A percentile compares a stretch with the other conserved stretches of the same genome.
These are phyloP conservation scores for Acrobasis repandana DNA, from an alignment of 2,888 invertebrate genomes.

Conservation along the genomic window DNA sequence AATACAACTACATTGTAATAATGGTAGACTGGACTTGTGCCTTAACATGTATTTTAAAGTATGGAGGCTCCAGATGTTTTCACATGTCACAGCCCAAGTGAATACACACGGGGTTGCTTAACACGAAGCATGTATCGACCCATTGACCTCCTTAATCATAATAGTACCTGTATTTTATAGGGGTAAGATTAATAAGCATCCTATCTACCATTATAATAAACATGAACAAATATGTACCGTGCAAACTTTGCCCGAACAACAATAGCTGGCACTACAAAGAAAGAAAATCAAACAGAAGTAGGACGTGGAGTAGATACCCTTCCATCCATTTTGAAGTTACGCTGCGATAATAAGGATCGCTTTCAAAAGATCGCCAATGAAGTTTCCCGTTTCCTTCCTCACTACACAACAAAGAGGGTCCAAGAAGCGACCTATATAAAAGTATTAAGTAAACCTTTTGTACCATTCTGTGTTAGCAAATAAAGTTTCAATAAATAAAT, in stretches of 20 bases:
- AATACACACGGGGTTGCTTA: no score
- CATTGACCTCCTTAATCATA: no score
- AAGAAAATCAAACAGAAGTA: neutral
- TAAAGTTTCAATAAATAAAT: no score
- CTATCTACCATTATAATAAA: neutral
- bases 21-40: no score
- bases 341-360: slow-evolving; percentile 10
- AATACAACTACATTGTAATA: no score
- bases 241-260: neutral
- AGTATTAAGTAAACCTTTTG: no score
- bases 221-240: neutral
- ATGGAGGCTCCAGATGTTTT: no score
- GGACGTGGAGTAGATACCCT: neutral
- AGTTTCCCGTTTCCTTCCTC: slow-evolving; percentile 9
- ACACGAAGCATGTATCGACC: no score
- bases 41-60: no score
- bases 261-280: neutral
- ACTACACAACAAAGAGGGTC: neutral
- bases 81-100: no score
- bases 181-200: neutral
- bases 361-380: slow-evolving; percentile 8
- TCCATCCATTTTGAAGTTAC: neutral
- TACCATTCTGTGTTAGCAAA: no score
- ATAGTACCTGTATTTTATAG: no score
- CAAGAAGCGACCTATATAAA: neutral